Conservation (phyloP, 2,888 invertebrate species). For the Megalurothrips usitatus region DNA sequence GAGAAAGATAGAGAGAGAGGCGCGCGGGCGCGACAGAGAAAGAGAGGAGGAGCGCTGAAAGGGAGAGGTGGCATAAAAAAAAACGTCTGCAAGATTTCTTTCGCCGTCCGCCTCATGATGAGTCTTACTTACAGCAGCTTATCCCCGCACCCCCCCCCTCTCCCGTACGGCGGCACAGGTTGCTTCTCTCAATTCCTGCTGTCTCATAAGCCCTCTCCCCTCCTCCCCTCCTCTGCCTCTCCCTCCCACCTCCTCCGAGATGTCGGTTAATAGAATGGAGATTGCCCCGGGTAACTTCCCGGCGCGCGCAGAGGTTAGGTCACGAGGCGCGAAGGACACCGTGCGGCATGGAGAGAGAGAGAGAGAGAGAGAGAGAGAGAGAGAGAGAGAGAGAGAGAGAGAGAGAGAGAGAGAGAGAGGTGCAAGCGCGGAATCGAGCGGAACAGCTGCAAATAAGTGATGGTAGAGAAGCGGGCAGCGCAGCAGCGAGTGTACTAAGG, state of each 20-base stretch:
- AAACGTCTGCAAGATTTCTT: not conserved
- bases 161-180: too few relatives aligned
- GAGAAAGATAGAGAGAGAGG: not conserved
- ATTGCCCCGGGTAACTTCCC: not conserved
- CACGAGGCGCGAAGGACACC: too few relatives aligned
- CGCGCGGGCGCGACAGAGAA: too few relatives aligned
- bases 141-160: not conserved
- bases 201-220: not conserved
- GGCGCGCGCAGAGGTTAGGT: not conserved
- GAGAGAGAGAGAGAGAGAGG: too few relatives aligned
- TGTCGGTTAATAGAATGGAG: constrained; percentile 1
- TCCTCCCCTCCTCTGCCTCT: not conserved
- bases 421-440: too few relatives aligned
- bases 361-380: too few relatives aligned
- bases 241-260: not conserved
- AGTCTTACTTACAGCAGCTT: not conserved
- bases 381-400: too few relatives aligned
- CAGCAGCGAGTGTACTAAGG: too few relatives aligned
- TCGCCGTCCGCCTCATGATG: not conserved
- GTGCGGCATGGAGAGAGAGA: too few relatives aligned
- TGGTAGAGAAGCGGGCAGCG: too few relatives aligned
- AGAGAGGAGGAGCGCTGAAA: not conserved
- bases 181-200: too few relatives aligned
- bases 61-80: not conserved
- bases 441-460: not conserved